A percentile compares a stretch with the other conserved stretches of the same genome.
Conservation (phyloP, 1,140 invertebrate genomes). For the Hyles vespertilio region DNA sequence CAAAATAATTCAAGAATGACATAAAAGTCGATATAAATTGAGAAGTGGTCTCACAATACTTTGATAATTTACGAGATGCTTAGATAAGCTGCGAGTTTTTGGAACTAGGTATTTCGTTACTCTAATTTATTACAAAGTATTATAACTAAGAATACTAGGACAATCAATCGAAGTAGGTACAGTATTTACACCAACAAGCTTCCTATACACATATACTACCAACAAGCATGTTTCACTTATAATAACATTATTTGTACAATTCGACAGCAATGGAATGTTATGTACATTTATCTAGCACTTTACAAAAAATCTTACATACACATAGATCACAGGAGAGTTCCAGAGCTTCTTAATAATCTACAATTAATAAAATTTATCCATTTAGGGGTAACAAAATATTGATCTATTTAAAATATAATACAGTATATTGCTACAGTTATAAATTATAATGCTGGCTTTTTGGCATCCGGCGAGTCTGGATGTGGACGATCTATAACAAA, state of each 20-base stretch:
- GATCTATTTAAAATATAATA: conserved; percentile 39
- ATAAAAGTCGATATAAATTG: too few relatives aligned
- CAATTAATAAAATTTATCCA: conserved; percentile 35
- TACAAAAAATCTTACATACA: conserved; percentile 53
- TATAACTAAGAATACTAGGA: background rate
- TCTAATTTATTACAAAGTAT: background rate
- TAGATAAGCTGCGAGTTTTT: background rate
- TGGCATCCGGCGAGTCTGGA: conserved; percentile 65
- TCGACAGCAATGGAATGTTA: conserved; percentile 17
- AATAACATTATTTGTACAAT: conserved; percentile 33
- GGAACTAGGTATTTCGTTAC: background rate
- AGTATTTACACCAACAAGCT: conserved; percentile 47
- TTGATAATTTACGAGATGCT: too few relatives aligned
- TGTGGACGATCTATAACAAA: conserved; percentile 60
- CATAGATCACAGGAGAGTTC: conserved; percentile 73
- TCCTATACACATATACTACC: conserved; percentile 26
- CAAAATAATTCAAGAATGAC: too few relatives aligned
- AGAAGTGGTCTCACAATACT: too few relatives aligned
- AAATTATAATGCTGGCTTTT: conserved; percentile 72
- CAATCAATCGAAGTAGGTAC: background rate
- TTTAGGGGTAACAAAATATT: conserved; percentile 63
- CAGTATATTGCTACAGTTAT: conserved; percentile 51
- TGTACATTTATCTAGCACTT: conserved; percentile 34
- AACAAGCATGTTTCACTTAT: conserved; percentile 2
- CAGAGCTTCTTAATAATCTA: conserved; percentile 52